Base-by-base conservation (phyloP, 2,888 invertebrate species). In the Eretmocerus hayati region DNA sequence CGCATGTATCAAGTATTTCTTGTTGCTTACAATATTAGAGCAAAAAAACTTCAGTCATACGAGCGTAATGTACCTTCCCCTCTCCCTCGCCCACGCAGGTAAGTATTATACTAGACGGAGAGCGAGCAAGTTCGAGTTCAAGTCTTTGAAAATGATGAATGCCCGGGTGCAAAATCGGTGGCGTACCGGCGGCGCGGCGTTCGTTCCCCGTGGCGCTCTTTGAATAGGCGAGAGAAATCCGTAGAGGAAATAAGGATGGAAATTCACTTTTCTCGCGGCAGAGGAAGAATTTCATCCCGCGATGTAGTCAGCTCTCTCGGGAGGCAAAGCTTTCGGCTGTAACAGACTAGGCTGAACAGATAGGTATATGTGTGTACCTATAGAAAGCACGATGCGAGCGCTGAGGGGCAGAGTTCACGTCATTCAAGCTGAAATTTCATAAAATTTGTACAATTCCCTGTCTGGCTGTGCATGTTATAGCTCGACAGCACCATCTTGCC, bases 341-440 rank as follows among this genome's bases (percentile, higher is more conserved):
- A n/a, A n/a, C n/a, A n/a, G n/a, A n/a, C n/a, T n/a, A n/a, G n/a
- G n/a, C n/a, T n/a, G n/a, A n/a, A n/a, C n/a, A n/a, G n/a, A n/a
- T n/a, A n/a, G n/a, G n/a, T n/a, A n/a, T n/a, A n/a, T n/a, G n/a
- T n/a, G n/a, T n/a, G n/a, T n/a, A n/a, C n/a, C n/a, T n/a, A n/a
- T n/a, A n/a, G n/a, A n/a, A n/a, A n/a, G n/a, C n/a, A n/a, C n/a
- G n/a, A 2, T 5, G 37, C 19, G 9, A 13, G 15, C 15, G 13
- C 13, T 8, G n/a, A 26, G 5, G 32, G 31, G 37, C 26, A 20
- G 5, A 15, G 15, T 21, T 20, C 47, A 43, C 48, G 52, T 49
- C 52, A 37, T 49, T 46, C 49, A 46, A 22, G 20, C 46, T 46
- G 49, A 49, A 53, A 53, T 53, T 53, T 50, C 50, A 48, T 53